phyloP scores from a whole-genome alignment of 2,113 vertebrate species.

The Trochalopteron elliotii region DNA sequence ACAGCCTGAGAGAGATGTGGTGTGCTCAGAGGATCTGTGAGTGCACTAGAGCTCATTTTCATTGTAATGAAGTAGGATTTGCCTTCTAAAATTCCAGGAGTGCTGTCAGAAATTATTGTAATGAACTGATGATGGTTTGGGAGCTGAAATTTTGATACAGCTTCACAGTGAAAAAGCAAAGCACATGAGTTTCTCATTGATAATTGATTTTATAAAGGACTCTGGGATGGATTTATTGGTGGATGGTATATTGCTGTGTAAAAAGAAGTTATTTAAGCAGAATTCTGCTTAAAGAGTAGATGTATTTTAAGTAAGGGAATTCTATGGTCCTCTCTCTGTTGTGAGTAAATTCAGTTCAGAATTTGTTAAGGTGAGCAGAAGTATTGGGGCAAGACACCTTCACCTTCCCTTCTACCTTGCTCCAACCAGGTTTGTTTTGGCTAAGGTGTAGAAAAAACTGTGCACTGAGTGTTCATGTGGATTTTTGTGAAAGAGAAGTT shows the following conservation, averaged over 20 bases:
- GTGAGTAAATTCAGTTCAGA: conserved; percentile 24
- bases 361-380: neutral
- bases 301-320: conserved; percentile 49
- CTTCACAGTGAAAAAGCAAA: neutral
- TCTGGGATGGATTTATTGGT: neutral
- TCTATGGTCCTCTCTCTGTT: conserved; percentile 9
- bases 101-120: conserved; percentile 12
- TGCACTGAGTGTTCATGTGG: neutral
- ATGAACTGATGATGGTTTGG: neutral
- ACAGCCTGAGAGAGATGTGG: neutral
- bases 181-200: neutral
- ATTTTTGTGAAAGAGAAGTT: neutral
- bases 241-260: neutral
- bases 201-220: neutral
- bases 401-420: neutral
- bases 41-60: neutral
- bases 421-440: neutral
- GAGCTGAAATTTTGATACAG: neutral
- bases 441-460: neutral
- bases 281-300: conserved; percentile 39
- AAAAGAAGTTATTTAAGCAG: conserved; percentile 26
- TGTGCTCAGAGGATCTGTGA: neutral
- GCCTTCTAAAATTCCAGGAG: conserved; percentile 1
- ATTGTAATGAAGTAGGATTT: neutral
- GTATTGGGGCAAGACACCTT: neutral